Evolutionary conservation across 1,140 invertebrate species (phyloP), one percentile per base, ranked within the genome.

Genomic region (Orchesella cincta): DNA sequence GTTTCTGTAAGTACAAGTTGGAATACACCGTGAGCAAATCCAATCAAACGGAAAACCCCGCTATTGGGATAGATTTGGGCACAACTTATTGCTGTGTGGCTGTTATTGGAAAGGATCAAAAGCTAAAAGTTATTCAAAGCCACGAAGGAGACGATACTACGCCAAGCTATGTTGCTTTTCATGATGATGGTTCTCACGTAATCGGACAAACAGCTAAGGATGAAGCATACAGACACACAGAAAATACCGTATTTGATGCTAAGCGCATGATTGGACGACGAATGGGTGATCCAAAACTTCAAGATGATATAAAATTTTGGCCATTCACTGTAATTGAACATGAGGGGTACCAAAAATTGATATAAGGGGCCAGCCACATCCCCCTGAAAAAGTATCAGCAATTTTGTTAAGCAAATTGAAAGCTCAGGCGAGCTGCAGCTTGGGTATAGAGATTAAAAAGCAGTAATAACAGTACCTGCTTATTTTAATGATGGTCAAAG

Each of bases 1-100:
- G n/a, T n/a, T n/a, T n/a, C n/a, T n/a, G n/a, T n/a, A n/a, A n/a
- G n/a, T n/a, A n/a, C n/a, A n/a, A n/a, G n/a, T n/a, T n/a, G n/a
- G n/a, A n/a, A n/a, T n/a, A n/a, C n/a, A n/a, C n/a, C n/a, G n/a
- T n/a, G n/a, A n/a, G n/a, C n/a, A n/a, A n/a, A n/a, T n/a, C n/a
- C n/a, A n/a, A n/a, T n/a, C n/a, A n/a, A n/a, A n/a, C n/a, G n/a
- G n/a, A n/a, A n/a, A n/a, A n/a, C n/a, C 83, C 84, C 73, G 94
- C 94, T 85, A 91, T 94, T 84, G 93, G 93, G 89, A 94, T 94
- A 87, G 93, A 94, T 89, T 88, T 94, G 72, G 86, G 86, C 5
- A 87, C 86, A 1, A 87, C 86, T 31, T 87, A 87, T 81, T 85
- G 84, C 34, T 87, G 86, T 76, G 86, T 87, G 5, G 86, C 85